Conservation (phyloP, 2,797 vertebrate genomes). For the Notolabrus celidotus region DNA sequence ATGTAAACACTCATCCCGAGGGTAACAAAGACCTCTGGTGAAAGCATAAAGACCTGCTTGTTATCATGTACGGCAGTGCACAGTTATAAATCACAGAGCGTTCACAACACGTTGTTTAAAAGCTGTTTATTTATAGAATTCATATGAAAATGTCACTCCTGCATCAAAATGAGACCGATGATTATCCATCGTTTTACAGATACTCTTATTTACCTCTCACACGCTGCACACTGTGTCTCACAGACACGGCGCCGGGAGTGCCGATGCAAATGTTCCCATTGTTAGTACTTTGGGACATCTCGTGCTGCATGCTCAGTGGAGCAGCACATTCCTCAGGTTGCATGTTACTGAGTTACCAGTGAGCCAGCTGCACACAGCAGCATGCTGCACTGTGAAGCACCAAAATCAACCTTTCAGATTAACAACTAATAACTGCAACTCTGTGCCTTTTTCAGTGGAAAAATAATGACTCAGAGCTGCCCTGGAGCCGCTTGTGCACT, state of each 20-base stretch:
- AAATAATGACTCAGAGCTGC: slow-evolving; percentile 66
- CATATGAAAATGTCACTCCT: slow-evolving; percentile 67
- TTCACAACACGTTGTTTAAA: slow-evolving; percentile 42
- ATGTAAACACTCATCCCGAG: slow-evolving; percentile 17
- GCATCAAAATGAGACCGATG: slow-evolving; percentile 45
- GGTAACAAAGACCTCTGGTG: slow-evolving; percentile 8
- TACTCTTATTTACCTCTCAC: slow-evolving; percentile 36
- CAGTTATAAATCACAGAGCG: slow-evolving; percentile 39
- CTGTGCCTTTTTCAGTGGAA: slow-evolving; percentile 53
- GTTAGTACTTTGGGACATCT: slow-evolving; percentile 48
- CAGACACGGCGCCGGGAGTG: slow-evolving; percentile 58
- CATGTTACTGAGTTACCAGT: slow-evolving; percentile 64
- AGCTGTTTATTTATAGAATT: slow-evolving; percentile 68
- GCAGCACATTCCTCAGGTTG: slow-evolving; percentile 67
- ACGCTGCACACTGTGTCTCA: slow-evolving; percentile 55
- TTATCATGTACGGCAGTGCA: slow-evolving; percentile 17
- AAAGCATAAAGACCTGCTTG: slow-evolving; percentile 11
- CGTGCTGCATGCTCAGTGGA: slow-evolving; percentile 52
- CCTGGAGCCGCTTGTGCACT: slow-evolving; percentile 58
- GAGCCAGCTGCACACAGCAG: slow-evolving; percentile 41
- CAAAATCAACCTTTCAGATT: slow-evolving; percentile 27
- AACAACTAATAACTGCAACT: slow-evolving; percentile 27
- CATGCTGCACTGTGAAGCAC: slow-evolving; percentile 9
- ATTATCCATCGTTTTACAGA: slow-evolving; percentile 41
- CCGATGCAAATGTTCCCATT: slow-evolving; percentile 47